Evolutionary conservation across 1,140 invertebrate species (phyloP), one percentile per base, ranked within the genome.

Genomic region (Brachionus plicatilis): DNA sequence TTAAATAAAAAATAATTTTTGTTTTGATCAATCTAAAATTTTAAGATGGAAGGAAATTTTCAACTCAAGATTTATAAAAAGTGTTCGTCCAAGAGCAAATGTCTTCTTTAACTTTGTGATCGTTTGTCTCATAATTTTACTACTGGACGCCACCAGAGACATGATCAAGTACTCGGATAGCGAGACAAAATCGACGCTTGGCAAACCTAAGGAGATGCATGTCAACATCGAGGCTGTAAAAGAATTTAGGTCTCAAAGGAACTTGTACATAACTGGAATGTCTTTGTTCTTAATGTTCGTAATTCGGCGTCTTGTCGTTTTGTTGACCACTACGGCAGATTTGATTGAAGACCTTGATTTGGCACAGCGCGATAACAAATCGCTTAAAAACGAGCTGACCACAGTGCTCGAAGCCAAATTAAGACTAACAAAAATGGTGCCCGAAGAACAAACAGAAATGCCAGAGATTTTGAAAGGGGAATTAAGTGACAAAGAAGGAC

Each of bases 181-280:
- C 27, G 87, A 88, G 87, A 65, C 86, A 33, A 87, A 80, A 86
- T 91, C 85, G 92, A 27, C 78, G 14, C 27, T 37, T 37, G 37
- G 12, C n/a, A 80, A 37, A 17, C n/a, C 56, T 0, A 60, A 80
- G 60, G 78, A 60, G 85, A 17, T 24, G 7, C 3, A 14, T 50
- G 11, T 47, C 17, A 76, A 50, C 24, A 50, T 76, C 1, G 72
- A 76, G 27, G 72, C 79, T 11, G 53, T 43, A 12, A 82, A 65
- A 14, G 79, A 82, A 20, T 99, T 99, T 90, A 92, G 97, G 80
- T 95, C 97, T 3, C 97, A 99, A 90, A 92, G 97, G 14, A 99
- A 99, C 88, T 97, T 99, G 87, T 99, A 99, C 89, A 99, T 99
- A 86, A 95, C 95, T 70, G 96, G 97, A 11, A 98, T 99, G 89